Base-by-base conservation (phyloP, 2,113 vertebrate species). In the Diglossa brunneiventris region DNA sequence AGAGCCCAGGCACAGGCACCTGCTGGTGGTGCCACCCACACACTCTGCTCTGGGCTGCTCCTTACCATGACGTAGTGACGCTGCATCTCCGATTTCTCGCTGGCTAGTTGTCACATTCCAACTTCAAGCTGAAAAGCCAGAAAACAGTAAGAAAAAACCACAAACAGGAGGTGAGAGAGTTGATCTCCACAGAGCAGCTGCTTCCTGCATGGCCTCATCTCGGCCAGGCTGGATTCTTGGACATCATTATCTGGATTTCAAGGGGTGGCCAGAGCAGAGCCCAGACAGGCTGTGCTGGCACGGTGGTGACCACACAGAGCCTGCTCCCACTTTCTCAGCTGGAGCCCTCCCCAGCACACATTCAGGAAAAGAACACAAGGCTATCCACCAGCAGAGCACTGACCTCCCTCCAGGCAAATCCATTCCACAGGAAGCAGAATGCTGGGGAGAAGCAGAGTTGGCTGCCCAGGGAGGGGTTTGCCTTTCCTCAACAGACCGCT, bases 51-150 rank as follows among this genome's bases (percentile, higher is more conserved):
- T 19, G 8, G 37, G 66, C 66, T 59, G 66, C 31, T 46, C 94
- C 98, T 98, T 95, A 99, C 99, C 99, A 99, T 99, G 97, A 99
- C 99, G 42, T 99, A 99, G 96, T 99, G 99, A 95, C 99, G 99
- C 95, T 99, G 99, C 99, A 99, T 99, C 98, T 99, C 99, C 0
- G 99, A 99, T 97, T 99, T 99, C 97, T 99, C 99, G 8, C 99
- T 99, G 81, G 99, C 99, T 93, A 99, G 98, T 94, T 99, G 97
- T 99, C 99, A 87, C 99, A 99, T 94, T 99, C 99, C 97, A 99
- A 96, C 98, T 99, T 99, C 95, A 99, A 98, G 98, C 99, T 99
- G 97, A 26, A 91, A 85, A 87, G 18, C 87, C 68, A 91, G 83
- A 91, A 83, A 86, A 79, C 21, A 78, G 72, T 69, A 63, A 92